Base-by-base conservation (phyloP, 2,797 vertebrate genomes). In the Peromyscus melanophrys region DNA sequence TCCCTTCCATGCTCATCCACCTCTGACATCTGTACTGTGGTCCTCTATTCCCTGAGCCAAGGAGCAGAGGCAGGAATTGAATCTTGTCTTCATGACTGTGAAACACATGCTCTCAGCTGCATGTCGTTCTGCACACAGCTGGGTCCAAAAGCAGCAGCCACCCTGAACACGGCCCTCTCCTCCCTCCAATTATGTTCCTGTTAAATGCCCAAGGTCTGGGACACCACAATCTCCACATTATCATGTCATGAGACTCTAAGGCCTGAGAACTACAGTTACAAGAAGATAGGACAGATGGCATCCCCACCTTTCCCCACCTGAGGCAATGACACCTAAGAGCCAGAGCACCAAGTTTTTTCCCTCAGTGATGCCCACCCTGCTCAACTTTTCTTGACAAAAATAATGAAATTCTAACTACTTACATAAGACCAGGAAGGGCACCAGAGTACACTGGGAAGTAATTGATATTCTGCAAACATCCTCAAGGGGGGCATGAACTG, bases 401-500 rank as follows among this genome's bases (percentile, higher is more conserved):
- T n/a, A 89, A 78, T 65, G 88, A 85, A 92, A 89, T 93, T n/a
- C 23, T 40, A 81, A 14, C 63, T 19, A 21, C 40, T 95, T 96
- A 94, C 80, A 87, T 73, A 96, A 95, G 86, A 93, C 69, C 83
- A 92, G 92, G 86, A 97, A 91, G 80, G 90, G 12, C 40, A 57
- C 83, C 40, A 94, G 75, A 75, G 63, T 65, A 57, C 83, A 91
- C 89, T 75, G 65, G 25, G n/a, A 90, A 96, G 93, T 95, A 95
- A 96, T 0, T 34, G 71, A 96, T 95, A 90, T 92, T 97, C 86
- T 95, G 63, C 85, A 96, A 96, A 96, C 83, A 96, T 87, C 43
- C 69, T 90, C 83, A 37, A 92, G 83, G 43, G 49, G 14, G 63
- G 55, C 21, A 12, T 94, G 87, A 96, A 83, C 43, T 43, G 73